phyloP scores from a whole-genome alignment of 2,888 invertebrate species.

The Melanophora roralis region DNA sequence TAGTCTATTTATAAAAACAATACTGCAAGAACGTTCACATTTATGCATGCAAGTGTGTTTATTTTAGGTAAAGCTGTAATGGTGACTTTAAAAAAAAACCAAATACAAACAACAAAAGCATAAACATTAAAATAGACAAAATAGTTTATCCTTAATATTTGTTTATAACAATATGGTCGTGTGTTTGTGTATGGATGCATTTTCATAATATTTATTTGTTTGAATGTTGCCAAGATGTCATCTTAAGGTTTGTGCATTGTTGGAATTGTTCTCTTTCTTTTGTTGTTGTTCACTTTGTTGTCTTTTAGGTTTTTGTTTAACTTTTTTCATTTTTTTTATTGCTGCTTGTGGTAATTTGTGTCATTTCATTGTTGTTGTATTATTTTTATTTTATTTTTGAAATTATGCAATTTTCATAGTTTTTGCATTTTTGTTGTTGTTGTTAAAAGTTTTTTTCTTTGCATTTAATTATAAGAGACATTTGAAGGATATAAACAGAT shows the following conservation, averaged over 20 bases:
- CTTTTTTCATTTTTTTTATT: constrained; percentile 9
- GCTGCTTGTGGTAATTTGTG: constrained; percentile 45
- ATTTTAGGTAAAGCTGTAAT: neutral
- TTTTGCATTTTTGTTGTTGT: neutral
- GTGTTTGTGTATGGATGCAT: too few species aligned
- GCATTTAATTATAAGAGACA: constrained; percentile 52
- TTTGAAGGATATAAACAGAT: constrained; percentile 51
- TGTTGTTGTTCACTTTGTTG: constrained; percentile 28
- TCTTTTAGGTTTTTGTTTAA: constrained; percentile 3
- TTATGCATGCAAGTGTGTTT: neutral
- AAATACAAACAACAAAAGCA: neutral
- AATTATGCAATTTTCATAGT: neutral
- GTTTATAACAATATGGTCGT: neutral
- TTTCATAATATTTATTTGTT: neutral
- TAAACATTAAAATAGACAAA: constrained; percentile 45
- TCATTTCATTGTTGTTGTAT: constrained; percentile 35
- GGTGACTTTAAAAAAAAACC: neutral
- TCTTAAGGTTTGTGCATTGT: constrained; percentile 28
- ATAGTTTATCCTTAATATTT: constrained; percentile 34
- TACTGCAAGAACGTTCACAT: too few species aligned
- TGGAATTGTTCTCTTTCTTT: neutral
- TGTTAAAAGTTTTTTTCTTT: neutral
- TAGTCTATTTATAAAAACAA: too few species aligned
- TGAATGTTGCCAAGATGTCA: constrained; percentile 16
- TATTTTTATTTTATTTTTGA: neutral